Base-by-base conservation (phyloP, 1,140 invertebrate species). In the Drosophila saltans region DNA sequence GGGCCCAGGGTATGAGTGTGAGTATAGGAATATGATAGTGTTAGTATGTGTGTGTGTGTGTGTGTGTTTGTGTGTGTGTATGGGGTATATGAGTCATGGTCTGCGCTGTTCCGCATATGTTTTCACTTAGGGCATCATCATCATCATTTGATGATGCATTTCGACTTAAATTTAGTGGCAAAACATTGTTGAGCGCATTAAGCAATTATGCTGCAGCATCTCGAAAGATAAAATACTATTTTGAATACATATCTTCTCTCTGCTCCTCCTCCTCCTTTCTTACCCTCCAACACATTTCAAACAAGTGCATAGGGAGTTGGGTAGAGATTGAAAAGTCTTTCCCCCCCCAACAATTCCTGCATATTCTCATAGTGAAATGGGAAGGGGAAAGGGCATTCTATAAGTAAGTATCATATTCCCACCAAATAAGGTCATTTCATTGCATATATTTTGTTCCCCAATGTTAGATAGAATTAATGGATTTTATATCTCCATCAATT, bases 71-170 rank as follows among this genome's bases (percentile, higher is more conserved):
- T 8, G 45, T 48, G 45, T 48, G 21, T 48, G 21, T 10, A 36
- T 36, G 33, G 45, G 24, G 21, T 26, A 10, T 52, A 72, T 72
- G 70, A 63, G 61, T 63, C 61, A 48, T n/a, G 65, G 57, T 21
- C 41, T 80, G 71, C 67, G 75, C 66, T 78, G 75, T 24, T 43
- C 55, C 72, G 75, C 80, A 82, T 59, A 82, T 82, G 80, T 82
- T 82, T 82, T 82, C 69, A 82, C 80, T 82, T 81, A 82, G 63
- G 60, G 65, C 61, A 55, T 74, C 69, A 78, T 75, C 80, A 78
- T 74, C 72, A 63, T 65, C 43, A 55, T 71, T 78, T 67, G 72
- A 81, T 68, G 72, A 81, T 75, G 75, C 79, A 64, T 78, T 78
- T 74, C 72, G 68, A 69, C 79, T 82, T 72, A 62, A 82, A 82